Evolutionary conservation across 2,888 invertebrate genomes (phyloP), one percentile per base, ranked within the genome.

Genomic region (Pristionchus entomophagus): DNA sequence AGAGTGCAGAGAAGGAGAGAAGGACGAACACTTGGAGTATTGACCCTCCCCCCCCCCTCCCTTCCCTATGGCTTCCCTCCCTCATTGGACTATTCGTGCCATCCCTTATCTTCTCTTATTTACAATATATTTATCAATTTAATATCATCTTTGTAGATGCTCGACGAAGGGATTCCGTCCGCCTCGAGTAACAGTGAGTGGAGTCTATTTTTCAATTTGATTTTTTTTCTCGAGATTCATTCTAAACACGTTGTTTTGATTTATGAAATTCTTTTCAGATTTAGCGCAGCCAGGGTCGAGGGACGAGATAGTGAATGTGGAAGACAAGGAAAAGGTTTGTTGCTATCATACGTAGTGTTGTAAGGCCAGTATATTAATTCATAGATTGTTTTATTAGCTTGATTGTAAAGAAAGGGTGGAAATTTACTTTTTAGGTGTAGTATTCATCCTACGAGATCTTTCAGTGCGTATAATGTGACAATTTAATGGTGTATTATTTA

Each of bases 1-100:
- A 65, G 65, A 65, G 65, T 5, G 69, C 41, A 69, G 69, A 69
- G 69, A 38, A 10, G 29, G 38, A 69, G 69, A 69, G 69, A 22
- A 32, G 69, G n/a, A 22, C 69, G 69, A 69, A 69, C 69, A 69
- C 38, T 35, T 45, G 8, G 6, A 35, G 17, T 38, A 69, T 38
- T 69, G 69, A 69, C 69, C 69, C 69, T 69, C n/a, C 41, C 19
- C 29, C 69, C 14, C 32, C n/a, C 32, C 19, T 35, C 19, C 32
- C n/a, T n/a, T 56, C n/a, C n/a, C 56, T 14, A 22, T 56, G n/a
- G 56, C 56, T n/a, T n/a, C 22, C 56, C 56, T 56, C 56, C 10
- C 22, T 56, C 45, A 45, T 45, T 45, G 45, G 6, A 45, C 14
- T 56, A 14, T 38, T n/a, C 35, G n/a, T 69, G 5, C n/a, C 22